Percentiles rank a stretch among this genome's conserved stretches.
Conservation (phyloP, 1,140 invertebrate genomes). For the Brachionus paranguensis region DNA sequence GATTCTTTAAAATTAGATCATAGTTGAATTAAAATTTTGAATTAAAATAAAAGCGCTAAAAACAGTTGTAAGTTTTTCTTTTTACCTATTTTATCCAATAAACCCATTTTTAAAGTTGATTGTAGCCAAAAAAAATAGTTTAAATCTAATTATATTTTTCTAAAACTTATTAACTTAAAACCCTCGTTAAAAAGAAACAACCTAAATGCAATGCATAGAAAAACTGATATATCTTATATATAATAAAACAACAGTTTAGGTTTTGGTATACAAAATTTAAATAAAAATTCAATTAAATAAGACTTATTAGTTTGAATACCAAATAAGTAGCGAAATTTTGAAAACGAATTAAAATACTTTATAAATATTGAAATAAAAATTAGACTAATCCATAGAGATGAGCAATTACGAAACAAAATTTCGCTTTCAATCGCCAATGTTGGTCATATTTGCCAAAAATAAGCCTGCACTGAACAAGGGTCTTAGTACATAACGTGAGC, state of each 20-base stretch:
- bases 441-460: background rate
- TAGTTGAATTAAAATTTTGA: background rate
- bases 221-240: slow-evolving; percentile 18
- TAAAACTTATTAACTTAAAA: slow-evolving; percentile 22
- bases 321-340: background rate
- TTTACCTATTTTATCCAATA: background rate
- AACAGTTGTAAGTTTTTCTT: background rate
- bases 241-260: background rate
- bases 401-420: slow-evolving; percentile 21
- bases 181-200: background rate
- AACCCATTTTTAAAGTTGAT: background rate
- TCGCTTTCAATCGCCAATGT: background rate
- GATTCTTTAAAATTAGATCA: too few species aligned
- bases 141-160: slow-evolving; percentile 8
- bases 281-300: slow-evolving; percentile 7
- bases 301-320: slow-evolving; percentile 16
- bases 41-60: background rate
- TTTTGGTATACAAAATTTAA: background rate
- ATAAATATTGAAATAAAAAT: slow-evolving; percentile 32
- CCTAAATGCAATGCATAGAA: background rate
- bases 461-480: background rate
- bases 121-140: slow-evolving; percentile 4
- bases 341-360: slow-evolving; percentile 23
- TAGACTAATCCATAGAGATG: background rate
- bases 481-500: background rate